Conservation (phyloP, 1,140 invertebrate species). For the Drosophila virilis region DNA sequence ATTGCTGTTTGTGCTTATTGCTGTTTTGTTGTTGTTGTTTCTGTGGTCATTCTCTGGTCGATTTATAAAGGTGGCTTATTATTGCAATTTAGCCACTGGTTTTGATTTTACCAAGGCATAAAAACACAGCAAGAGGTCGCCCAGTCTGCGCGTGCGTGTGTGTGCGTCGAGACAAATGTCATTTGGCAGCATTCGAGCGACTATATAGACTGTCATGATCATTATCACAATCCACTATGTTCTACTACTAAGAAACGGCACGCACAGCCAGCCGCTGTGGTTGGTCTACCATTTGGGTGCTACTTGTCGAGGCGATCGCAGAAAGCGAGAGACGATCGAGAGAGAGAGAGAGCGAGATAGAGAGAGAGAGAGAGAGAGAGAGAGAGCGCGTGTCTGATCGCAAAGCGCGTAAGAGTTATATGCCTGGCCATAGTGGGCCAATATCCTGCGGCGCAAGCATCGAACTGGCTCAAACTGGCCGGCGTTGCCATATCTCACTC, state of each 20-base stretch:
- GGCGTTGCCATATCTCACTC: slow-evolving; percentile 19
- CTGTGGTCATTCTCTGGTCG: slow-evolving; percentile 56
- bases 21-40: slow-evolving; percentile 16
- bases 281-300: slow-evolving; percentile 50
- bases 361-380: neutral
- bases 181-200: slow-evolving; percentile 82
- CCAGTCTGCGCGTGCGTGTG: slow-evolving; percentile 10
- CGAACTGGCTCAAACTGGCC: slow-evolving; percentile 21
- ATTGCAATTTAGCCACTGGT: slow-evolving; percentile 84
- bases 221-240: slow-evolving; percentile 83
- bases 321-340: neutral
- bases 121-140: slow-evolving; percentile 62
- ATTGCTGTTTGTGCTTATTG: slow-evolving; percentile 8
- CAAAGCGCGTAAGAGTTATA: slow-evolving; percentile 49
- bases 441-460: slow-evolving; percentile 63
- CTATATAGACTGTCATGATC: slow-evolving; percentile 84
- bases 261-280: slow-evolving; percentile 58
- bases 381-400: neutral
- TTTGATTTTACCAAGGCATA: slow-evolving; percentile 79
- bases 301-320: slow-evolving; percentile 35
- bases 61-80: slow-evolving; percentile 84
- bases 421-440: slow-evolving; percentile 59
- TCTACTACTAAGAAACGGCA: slow-evolving; percentile 58
- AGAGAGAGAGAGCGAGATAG: neutral
- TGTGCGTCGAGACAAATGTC: slow-evolving; percentile 73